Base-by-base conservation (phyloP, 2,797 vertebrate genomes). In the Xerus rutilus region DNA sequence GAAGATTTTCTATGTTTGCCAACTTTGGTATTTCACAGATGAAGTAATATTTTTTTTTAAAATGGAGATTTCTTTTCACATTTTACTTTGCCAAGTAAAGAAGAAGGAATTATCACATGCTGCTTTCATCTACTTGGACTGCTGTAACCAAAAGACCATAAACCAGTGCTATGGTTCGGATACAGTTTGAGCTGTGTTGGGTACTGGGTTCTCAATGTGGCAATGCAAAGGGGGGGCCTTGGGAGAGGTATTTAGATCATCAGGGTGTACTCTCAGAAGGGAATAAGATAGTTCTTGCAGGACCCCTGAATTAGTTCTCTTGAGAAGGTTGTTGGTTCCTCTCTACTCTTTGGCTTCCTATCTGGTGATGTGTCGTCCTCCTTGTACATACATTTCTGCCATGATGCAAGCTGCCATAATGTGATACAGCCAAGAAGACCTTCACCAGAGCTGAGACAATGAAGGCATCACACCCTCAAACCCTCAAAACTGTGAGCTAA, bases 1-100 rank as follows among this genome's bases (percentile, higher is more conserved):
- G 52, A 78, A 93, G 18, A 95, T 15, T 88, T 57, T 82, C 78
- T 92, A n/a, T 73, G 30, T 77, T 81, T 67, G 67, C 14, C 94
- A 72, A 67, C 82, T 93, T 78, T 49, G 18, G 2, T 35, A 49
- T 92, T 84, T 93, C 72, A 70, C n/a, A 96, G 65, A 69, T 4
- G 47, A 87, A 6, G 32, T 74, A 54, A 47, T 54, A 39, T 39
- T 39, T 11, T 65, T 65, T 57, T 67, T 43, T 70, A 2, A 3
- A 76, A 82, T 35, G 23, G 57, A 59, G 54, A 49, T 28, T 62
- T 13, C 45, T 18, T 90, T 95, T 85, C 88, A 84, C 70, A 91
- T 74, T 82, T 88, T 85, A 79, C 59, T 91, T 86, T 86, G 13
- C 47, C 59, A 89, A 69, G 28, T 93, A 81, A 83, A 39, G 17